Evolutionary conservation across 2,888 invertebrate genomes (phyloP), one percentile per base, ranked within the genome.

Genomic region (Eretmocerus hayati): DNA sequence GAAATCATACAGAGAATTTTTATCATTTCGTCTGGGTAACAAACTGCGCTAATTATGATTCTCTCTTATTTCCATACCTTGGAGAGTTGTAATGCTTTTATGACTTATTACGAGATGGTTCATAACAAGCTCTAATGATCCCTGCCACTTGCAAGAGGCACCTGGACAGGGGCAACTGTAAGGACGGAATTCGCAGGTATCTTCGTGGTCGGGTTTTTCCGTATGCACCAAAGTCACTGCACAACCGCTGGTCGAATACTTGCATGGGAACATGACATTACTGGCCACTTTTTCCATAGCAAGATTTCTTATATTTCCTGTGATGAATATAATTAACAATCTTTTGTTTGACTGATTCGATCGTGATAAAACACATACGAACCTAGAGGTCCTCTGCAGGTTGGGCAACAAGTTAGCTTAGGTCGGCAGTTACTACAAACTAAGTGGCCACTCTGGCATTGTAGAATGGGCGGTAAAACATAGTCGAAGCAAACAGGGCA

Each of bases 141-240:
- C 99, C 71, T 95, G 94, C 99, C 99, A 99, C 69, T 97, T 96
- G 75, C 99, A 99, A 1, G 94, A 93, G 23, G 96, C 94, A 35
- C 97, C 97, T n/a, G 99, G 99, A 69, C 99, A 99, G 22, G 99
- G 99, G 72, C 99, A 99, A 56, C 90, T 86, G 72, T 99, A 99
- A 2, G 99, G 99, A 71, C 97, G 85, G 77, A 86, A 96, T 76
- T 99, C 97, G 71, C 99, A 99, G 4, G 87, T 83, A 74, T 99
- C 99, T 75, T 99, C 99, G 69, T 99, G 99, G 65, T 97, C 97
- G 8, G 90, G 87, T 73, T 99, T 99, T 63, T 97, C 95, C n/a
- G 93, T 93, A 71, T 95, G 90, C 21, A 92, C 85, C 18, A 96
- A 78, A 13, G 93, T 90, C 60, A 87, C 87, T 16, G 85, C 83